Evolutionary conservation across 2,888 invertebrate genomes (phyloP).

Genomic region (Hyposoter dolosus): DNA sequence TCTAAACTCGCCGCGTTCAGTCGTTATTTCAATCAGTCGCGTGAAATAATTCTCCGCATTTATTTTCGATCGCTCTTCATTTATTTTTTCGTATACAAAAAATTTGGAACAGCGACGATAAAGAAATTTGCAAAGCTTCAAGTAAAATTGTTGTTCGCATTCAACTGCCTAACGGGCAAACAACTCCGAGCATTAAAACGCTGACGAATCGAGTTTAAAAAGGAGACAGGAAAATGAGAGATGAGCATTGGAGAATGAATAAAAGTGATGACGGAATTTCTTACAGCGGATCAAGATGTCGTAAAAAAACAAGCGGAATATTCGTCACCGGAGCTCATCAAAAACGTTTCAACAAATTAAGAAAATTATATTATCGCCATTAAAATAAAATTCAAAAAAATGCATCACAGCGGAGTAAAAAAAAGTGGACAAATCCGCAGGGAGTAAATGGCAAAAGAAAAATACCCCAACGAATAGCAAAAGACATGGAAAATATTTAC

Average conservation of each 20-base stretch:
- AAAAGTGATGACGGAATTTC: constrained; percentile 22
- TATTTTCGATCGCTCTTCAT: not conserved
- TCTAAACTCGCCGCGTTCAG: not conserved
- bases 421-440: not conserved
- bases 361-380: not conserved
- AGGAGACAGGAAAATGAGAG: constrained; percentile 13
- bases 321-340: not conserved
- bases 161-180: not conserved
- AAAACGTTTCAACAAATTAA: not conserved
- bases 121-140: not conserved
- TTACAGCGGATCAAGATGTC: not conserved
- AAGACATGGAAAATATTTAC: not conserved
- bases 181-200: constrained; percentile 2
- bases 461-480: not conserved
- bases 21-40: not conserved
- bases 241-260: constrained; percentile 15
- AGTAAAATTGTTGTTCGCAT: not conserved
- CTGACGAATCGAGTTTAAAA: constrained; percentile 16
- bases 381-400: not conserved
- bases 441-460: not conserved
- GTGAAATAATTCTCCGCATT: not conserved
- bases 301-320: constrained; percentile 2
- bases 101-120: not conserved
- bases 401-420: not conserved
- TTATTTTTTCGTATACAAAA: not conserved